Evolutionary conservation across 2,113 vertebrate species (phyloP).

Genomic region (Peromyscus polionotus): DNA sequence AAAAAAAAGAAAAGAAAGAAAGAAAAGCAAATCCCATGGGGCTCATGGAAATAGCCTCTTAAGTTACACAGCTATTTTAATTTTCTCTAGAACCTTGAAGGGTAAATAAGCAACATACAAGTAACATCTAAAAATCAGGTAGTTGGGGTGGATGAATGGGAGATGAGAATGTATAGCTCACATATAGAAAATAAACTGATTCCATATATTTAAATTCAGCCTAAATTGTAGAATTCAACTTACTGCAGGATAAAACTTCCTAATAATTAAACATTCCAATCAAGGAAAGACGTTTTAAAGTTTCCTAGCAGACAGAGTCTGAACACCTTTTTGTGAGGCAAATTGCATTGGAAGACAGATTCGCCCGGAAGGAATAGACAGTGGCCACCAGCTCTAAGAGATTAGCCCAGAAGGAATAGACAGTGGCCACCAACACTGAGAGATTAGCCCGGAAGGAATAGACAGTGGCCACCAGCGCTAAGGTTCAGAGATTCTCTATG

Average conservation of each 20-base stretch:
- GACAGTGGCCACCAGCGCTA: conserved; percentile 51
- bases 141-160: neutral
- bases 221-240: neutral
- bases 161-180: neutral
- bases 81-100: conserved; percentile 44
- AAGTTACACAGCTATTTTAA: neutral
- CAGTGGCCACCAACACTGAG: conserved; percentile 51
- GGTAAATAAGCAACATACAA: neutral
- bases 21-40: neutral
- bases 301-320: conserved; percentile 44
- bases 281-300: conserved; percentile 46
- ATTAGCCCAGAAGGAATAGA: conserved; percentile 63
- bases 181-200: neutral
- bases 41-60: conserved; percentile 13
- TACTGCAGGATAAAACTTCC: conserved; percentile 13
- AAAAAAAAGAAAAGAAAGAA: too few relatives aligned
- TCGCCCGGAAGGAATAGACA: conserved; percentile 59
- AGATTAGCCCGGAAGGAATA: conserved; percentile 66
- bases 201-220: conserved; percentile 36
- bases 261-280: conserved; percentile 62
- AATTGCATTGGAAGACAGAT: conserved; percentile 35
- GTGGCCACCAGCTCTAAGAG: conserved; percentile 60
- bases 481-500: conserved; percentile 57
- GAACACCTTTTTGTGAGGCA: conserved; percentile 60
- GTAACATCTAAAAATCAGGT: conserved; percentile 6